Conservation (phyloP, 1,140 invertebrate species). For the Hylaeus anthracinus region DNA sequence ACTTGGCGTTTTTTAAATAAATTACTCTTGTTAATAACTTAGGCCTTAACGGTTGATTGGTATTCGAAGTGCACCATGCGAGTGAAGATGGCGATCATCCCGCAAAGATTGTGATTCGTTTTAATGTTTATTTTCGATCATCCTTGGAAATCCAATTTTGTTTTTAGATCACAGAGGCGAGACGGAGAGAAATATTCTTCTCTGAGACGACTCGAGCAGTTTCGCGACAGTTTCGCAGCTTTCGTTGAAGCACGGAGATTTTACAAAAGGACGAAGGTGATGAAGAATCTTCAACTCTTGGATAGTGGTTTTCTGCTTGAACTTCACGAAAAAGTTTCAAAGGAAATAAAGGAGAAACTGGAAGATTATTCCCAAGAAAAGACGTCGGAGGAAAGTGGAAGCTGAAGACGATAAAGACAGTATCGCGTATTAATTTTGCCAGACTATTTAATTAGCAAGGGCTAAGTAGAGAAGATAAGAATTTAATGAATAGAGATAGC, state of each 20-base stretch:
- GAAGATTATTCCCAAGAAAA: neutral
- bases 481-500: conserved; percentile 47
- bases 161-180: neutral
- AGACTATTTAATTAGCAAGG: conserved; percentile 44
- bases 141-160: neutral
- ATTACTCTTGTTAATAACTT: too few species aligned
- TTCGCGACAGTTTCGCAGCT: neutral
- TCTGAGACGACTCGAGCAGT: neutral
- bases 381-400: neutral
- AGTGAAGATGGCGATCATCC: too few species aligned
- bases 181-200: neutral
- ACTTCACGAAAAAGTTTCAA: conserved; percentile 1
- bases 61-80: too few species aligned
- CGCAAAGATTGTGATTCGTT: too few species aligned
- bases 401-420: conserved; percentile 5
- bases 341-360: conserved; percentile 14
- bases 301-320: conserved; percentile 11
- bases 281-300: neutral
- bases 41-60: too few species aligned
- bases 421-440: conserved; percentile 37
- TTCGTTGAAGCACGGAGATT: neutral
- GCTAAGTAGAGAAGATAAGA: conserved; percentile 39
- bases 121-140: too few species aligned
- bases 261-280: neutral
- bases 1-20: too few species aligned